Base-by-base conservation (phyloP, 1,140 invertebrate genomes). In the Acromyrmex echinatior region DNA sequence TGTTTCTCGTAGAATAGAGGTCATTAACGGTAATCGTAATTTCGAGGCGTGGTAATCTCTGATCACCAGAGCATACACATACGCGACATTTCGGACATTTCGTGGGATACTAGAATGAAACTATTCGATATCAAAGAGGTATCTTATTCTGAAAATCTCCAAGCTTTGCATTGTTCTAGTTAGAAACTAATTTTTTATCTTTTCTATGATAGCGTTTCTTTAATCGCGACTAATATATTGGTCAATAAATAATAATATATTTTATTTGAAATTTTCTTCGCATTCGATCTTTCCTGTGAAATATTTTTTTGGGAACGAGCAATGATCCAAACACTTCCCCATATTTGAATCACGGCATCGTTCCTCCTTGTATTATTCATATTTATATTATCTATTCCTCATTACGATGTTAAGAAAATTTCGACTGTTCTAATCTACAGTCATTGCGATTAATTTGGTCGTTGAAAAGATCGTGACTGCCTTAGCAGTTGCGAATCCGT, bases 251-350 rank as follows among this genome's bases (percentile, higher is more conserved):
- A 49, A 51, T 76, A 21, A 28, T 62, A 74, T 21, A 45, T 81
- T 81, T 39, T 21, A 51, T 53, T 45, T 60, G 49, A 60, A 14
- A 28, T 60, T 74, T 49, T 18, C 14, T 81, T 51, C 0, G 21
- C 9, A n/a, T 58, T 16, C 35, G 3, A 39, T 18, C 7, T 25
- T 16, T 39, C 3, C 28, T 53, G 21, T 56, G 16, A 35, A 39
- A 65, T 58, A 28, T 74, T n/a, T 74, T 12, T 6, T n/a, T 6
- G 10, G 12, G 80, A 91, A 86, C 63, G 62, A 49, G 14, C 18
- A 31, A 56, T 91, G 88, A 89, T 91, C 87, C 85, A 91, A 91
- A 91, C 85, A 91, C 90, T 91, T 91, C 90, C 90, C 90, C 90
- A 91, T 91, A 91, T 91, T 91, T 91, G 87, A 66, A 91, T 77